phyloP scores from a whole-genome alignment of 2,888 invertebrate species.

The Aethes cnicana region DNA sequence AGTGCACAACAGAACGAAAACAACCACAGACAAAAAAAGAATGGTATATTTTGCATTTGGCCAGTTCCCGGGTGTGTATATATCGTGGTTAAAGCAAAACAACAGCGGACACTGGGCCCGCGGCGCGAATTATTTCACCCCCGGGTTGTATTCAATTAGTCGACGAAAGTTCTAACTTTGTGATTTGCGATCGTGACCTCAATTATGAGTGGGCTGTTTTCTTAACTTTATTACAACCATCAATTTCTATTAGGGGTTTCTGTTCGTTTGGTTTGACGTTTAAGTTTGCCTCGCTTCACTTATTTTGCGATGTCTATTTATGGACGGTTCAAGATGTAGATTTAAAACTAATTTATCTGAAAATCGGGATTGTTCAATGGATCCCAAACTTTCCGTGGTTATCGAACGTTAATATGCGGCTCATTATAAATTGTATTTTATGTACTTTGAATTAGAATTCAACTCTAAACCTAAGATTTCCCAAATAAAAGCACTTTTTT shows the following conservation, averaged over 20 bases:
- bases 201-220: conserved; percentile 12
- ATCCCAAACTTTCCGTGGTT: no score
- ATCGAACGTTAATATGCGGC: no score
- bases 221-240: conserved; percentile 4
- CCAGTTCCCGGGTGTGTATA: conserved; percentile 24
- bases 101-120: conserved; percentile 15
- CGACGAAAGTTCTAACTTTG: conserved; percentile 17
- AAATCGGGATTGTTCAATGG: no score
- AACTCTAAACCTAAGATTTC: no score
- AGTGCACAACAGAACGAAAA: conserved; percentile 16
- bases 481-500: no score
- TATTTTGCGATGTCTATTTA: no score
- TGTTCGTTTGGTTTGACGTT: background rate
- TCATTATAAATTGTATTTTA: no score
- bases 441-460: no score
- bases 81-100: conserved; percentile 30
- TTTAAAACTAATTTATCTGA: no score
- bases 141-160: conserved; percentile 28
- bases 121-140: conserved; percentile 22
- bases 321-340: no score
- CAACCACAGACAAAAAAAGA: conserved; percentile 18
- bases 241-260: conserved; percentile 5
- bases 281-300: no score
- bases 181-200: conserved; percentile 12
- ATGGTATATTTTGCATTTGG: conserved; percentile 15